Evolutionary conservation across 2,888 invertebrate genomes (phyloP).

Genomic region (Rosalia funebris): DNA sequence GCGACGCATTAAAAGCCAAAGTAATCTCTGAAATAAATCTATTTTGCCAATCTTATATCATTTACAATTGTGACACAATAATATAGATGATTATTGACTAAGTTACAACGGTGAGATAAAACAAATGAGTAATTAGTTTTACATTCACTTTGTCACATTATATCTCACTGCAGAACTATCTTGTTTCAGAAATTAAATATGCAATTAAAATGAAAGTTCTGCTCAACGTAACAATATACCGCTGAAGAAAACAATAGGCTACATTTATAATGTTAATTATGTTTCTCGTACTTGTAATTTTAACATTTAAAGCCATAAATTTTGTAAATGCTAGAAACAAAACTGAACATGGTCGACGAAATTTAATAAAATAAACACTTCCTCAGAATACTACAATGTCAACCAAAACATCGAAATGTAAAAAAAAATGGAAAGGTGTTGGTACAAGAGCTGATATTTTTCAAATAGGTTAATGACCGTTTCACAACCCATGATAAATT

Average conservation of each 20-base stretch:
- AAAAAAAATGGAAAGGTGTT: too few species aligned
- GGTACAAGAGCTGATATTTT: too few species aligned
- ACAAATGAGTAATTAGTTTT: slow-evolving; percentile 24
- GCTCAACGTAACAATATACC: slow-evolving; percentile 17
- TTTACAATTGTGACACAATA: slow-evolving; percentile 17
- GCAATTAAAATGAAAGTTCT: slow-evolving; percentile 25
- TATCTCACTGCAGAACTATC: slow-evolving; percentile 18
- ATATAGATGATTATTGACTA: slow-evolving; percentile 26
- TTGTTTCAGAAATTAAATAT: slow-evolving; percentile 23
- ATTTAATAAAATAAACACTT: too few species aligned
- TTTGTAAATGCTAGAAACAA: too few species aligned
- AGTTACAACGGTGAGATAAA: slow-evolving; percentile 16
- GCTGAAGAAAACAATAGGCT: background rate
- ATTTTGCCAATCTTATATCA: slow-evolving; percentile 17
- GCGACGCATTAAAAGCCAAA: slow-evolving; percentile 15
- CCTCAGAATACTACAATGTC: too few species aligned
- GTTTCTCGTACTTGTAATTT: too few species aligned
- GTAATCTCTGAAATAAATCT: slow-evolving; percentile 23
- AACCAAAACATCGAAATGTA: too few species aligned
- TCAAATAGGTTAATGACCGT: too few species aligned
- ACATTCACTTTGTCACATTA: slow-evolving; percentile 25
- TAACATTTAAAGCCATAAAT: too few species aligned
- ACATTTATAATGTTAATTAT: too few species aligned
- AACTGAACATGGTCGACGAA: too few species aligned
- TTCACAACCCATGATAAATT: too few species aligned